These are phyloP conservation scores for Gortyna flavago DNA, from an alignment of 2,888 invertebrate genomes.

Conservation along the genomic window DNA sequence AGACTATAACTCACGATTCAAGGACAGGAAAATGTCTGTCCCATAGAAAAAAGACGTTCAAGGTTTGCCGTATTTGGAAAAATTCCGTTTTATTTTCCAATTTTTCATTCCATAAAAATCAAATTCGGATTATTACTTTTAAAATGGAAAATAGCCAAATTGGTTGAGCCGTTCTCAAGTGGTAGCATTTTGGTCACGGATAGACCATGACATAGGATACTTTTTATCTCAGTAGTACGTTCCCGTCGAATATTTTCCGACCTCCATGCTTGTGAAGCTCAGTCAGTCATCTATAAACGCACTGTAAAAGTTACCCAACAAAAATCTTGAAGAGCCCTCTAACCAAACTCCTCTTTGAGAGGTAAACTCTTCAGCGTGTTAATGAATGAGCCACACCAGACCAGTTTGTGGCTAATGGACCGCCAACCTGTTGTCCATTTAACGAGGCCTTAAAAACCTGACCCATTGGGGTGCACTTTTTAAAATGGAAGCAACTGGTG, in stretches of 20 bases:
- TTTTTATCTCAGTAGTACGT: background rate
- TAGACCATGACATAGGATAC: too few relatives aligned
- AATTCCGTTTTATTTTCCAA: background rate
- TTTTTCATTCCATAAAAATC: background rate
- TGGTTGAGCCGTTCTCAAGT: background rate
- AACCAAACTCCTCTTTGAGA: background rate
- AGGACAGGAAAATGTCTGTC: background rate
- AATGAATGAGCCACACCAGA: constrained; percentile 14
- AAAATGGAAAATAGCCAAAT: background rate
- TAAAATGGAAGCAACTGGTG: constrained; percentile 16
- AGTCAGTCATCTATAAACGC: background rate
- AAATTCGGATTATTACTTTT: background rate
- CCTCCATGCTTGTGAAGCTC: background rate
- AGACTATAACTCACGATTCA: background rate
- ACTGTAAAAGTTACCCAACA: background rate
- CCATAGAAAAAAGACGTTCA: background rate
- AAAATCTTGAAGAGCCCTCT: background rate
- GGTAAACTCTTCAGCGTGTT: background rate
- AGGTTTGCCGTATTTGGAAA: background rate
- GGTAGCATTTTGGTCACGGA: background rate
- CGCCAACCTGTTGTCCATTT: constrained; percentile 39
- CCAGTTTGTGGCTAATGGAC: constrained; percentile 13
- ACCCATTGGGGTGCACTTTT: background rate
- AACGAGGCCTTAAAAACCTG: constrained; percentile 24
- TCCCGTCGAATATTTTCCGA: background rate